Evolutionary conservation across 2,888 invertebrate genomes (phyloP).

Genomic region (Calameuta pallipes): DNA sequence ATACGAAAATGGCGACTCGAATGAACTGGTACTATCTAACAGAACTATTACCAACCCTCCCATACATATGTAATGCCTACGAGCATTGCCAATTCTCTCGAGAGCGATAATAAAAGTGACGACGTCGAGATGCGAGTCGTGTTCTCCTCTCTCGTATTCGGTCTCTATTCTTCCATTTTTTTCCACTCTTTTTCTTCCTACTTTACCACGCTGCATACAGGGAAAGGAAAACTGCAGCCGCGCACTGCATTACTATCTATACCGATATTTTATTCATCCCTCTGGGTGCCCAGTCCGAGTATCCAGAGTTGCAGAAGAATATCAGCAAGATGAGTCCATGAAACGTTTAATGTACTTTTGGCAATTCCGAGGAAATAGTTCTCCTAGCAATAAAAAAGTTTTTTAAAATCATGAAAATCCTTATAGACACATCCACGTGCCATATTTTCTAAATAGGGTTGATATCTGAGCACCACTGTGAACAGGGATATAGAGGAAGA

Average conservation of each 20-base stretch:
- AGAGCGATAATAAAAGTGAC: constrained; percentile 57
- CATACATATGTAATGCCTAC: neutral
- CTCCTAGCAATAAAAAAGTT: neutral
- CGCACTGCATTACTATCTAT: constrained; percentile 44
- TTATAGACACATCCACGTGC: neutral
- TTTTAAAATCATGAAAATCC: neutral
- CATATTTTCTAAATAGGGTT: constrained; percentile 4
- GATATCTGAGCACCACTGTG: constrained; percentile 40
- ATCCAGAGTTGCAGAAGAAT: neutral
- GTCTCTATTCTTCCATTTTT: neutral
- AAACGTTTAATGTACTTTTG: neutral
- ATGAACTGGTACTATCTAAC: neutral
- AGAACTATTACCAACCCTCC: neutral
- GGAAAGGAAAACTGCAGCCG: constrained; percentile 33
- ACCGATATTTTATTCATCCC: constrained; percentile 57
- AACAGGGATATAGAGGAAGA: constrained; percentile 27
- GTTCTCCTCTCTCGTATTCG: neutral
- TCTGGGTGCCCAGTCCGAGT: constrained; percentile 26
- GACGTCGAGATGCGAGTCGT: constrained; percentile 16
- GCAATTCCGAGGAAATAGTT: neutral
- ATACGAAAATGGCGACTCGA: neutral
- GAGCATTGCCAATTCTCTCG: constrained; percentile 52
- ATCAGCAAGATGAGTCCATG: neutral
- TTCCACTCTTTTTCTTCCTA: neutral
- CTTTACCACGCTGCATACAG: constrained; percentile 23